Base-by-base conservation (phyloP, 92 coral and sea anemone species). In the Anthopleura xanthogrammica region DNA sequence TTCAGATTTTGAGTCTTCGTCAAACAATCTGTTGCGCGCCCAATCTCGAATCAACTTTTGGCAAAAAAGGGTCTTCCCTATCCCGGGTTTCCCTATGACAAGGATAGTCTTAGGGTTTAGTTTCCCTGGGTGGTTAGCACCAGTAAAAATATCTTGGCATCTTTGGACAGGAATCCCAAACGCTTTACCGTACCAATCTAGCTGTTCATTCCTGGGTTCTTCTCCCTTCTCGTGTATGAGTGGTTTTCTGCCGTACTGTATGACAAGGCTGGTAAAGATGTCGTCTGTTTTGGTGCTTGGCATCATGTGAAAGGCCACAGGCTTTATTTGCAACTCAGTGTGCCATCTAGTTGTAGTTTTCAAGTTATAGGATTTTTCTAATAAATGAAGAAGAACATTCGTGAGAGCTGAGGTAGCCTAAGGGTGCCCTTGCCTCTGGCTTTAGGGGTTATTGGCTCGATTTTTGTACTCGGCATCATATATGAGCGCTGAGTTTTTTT, bases 11-110 rank as follows among this genome's bases (percentile, higher is more conserved):
- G 75, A 12, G 3, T 52, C 57, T 80, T 41, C 74, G 22, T 14
- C 58, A 20, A 72, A 77, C 57, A 82, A 55, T 40, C 76, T 43
- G 36, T 43, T 71, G 65, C 60, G n/a, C n/a, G 91, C 91, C 89
- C 91, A 87, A 60, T 90, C 93, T 78, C 91, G 87, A 42, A 88
- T 50, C 58, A 90, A 79, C 81, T 88, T 90, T 52, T 75, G 84
- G 39, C 83, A 79, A 57, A 90, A 90, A 29, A 87, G 72, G 24
- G 86, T 60, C 60, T 90, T 90, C 56, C 93, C 93, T 64, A 90
- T 90, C 19, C 92, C 92, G 62, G 80, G 87, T 66, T 87, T 87
- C 7, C 93, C 93, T 29, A 74, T 79, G 46, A 90, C 36, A 23
- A 87, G 93, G 84, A 90, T 90, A 13, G 83, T 83, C 36, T 79